A percentile compares a stretch with the other conserved stretches of the same genome.
These are phyloP conservation scores for Physella acuta DNA, from an alignment of 1,140 invertebrate genomes.

Conservation along the genomic window DNA sequence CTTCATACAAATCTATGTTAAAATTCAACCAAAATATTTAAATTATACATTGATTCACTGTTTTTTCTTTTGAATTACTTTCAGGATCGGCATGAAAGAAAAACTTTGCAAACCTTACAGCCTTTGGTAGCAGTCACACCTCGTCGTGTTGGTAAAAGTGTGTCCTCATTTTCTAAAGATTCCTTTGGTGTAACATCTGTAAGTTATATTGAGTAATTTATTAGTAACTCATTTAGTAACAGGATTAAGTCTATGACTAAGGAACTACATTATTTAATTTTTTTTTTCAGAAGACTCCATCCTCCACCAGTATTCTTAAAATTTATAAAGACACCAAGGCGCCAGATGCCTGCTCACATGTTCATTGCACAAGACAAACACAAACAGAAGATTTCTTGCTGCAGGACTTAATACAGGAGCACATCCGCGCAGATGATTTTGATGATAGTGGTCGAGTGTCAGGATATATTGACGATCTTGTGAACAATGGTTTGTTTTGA, in stretches of 20 bases:
- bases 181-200: not conserved
- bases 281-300: not conserved
- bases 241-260: not conserved
- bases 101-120: conserved; percentile 26
- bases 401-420: conserved; percentile 24
- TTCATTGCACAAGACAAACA: not conserved
- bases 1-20: no score
- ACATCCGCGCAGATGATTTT: not conserved
- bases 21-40: no score
- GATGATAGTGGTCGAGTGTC: conserved; percentile 10
- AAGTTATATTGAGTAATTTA: not conserved
- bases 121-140: conserved; percentile 12
- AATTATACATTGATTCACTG: no score
- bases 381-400: conserved; percentile 30
- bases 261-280: not conserved
- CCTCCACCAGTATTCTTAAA: not conserved
- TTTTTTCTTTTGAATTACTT: not conserved
- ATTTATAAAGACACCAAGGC: conserved; percentile 16
- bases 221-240: not conserved
- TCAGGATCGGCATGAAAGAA: conserved; percentile 18
- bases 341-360: not conserved
- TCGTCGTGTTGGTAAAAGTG: conserved; percentile 11
- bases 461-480: conserved; percentile 30
- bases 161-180: not conserved
- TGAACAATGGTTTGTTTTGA: conserved; percentile 31